Percentiles rank a stretch among this genome's conserved stretches.
phyloP scores from a whole-genome alignment of 2,797 vertebrate species.

The Lacerta agilis region DNA sequence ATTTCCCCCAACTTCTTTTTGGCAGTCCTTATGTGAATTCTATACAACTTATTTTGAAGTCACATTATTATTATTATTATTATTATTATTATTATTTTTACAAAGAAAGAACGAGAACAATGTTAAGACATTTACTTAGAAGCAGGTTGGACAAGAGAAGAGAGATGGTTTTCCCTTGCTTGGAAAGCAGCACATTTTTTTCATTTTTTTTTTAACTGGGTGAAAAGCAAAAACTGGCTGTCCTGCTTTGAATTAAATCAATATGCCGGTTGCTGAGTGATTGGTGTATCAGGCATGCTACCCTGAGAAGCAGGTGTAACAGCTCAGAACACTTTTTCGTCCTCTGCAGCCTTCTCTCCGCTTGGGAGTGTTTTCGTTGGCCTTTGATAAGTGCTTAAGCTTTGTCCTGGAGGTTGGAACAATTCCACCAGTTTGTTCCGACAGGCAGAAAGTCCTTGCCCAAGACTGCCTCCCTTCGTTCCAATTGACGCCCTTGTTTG shows the following conservation, averaged over 20 bases:
- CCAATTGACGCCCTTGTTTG: background rate
- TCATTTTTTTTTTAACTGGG: background rate
- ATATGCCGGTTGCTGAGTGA: slow-evolving; percentile 10
- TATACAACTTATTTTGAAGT: too few species aligned
- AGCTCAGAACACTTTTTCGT: accelerated
- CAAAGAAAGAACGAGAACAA: too few species aligned
- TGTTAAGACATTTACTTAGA: background rate
- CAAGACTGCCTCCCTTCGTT: background rate
- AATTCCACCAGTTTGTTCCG: background rate
- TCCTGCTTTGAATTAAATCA: slow-evolving; percentile 9
- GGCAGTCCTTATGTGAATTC: too few species aligned
- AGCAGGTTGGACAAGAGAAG: slow-evolving; percentile 12
- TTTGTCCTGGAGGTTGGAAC: background rate
- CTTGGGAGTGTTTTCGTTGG: accelerated
- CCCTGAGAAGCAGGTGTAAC: background rate
- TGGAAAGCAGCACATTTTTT: background rate
- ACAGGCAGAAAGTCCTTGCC: accelerated
- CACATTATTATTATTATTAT: too few species aligned
- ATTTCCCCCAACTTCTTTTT: too few species aligned
- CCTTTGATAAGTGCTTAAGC: background rate
- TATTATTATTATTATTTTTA: too few species aligned
- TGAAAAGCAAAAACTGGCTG: slow-evolving; percentile 15
- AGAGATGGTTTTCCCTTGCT: background rate
- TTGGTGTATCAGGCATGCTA: background rate
- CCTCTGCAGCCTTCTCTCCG: background rate